phyloP scores from a whole-genome alignment of 2,113 vertebrate species.

The Delphinus delphis region DNA sequence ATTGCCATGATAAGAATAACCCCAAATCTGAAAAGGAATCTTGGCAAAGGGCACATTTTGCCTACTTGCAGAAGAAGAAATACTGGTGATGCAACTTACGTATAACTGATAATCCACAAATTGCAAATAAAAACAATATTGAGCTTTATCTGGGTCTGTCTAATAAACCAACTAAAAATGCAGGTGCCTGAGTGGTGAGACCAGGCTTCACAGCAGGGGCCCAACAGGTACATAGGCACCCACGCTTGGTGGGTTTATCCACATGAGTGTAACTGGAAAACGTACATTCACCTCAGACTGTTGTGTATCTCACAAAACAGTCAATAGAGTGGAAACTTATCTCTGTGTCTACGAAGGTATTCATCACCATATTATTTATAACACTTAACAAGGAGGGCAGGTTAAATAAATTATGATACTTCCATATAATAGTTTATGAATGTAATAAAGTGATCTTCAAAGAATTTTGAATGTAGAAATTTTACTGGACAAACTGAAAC shows the following conservation, averaged over 20 bases:
- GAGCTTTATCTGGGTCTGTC: not conserved
- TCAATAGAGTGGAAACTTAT: not conserved
- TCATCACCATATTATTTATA: not conserved
- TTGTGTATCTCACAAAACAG: not conserved
- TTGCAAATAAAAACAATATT: not conserved
- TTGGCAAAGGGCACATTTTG: not conserved
- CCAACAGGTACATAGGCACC: accelerated
- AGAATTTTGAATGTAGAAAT: not conserved
- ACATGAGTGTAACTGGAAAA: accelerated
- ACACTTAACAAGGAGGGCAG: not conserved
- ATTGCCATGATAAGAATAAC: not conserved
- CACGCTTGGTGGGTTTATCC: not conserved
- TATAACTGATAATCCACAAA: not conserved
- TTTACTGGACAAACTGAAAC: not conserved
- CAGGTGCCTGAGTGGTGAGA: not conserved
- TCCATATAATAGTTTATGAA: not conserved
- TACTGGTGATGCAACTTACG: not conserved
- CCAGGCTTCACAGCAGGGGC: too few species aligned
- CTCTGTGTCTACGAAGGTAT: not conserved
- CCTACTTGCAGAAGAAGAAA: not conserved
- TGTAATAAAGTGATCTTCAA: not conserved
- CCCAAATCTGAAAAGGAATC: not conserved
- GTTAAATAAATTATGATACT: not conserved
- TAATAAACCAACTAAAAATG: not conserved
- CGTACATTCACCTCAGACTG: not conserved